Evolutionary conservation across 1,140 invertebrate species (phyloP).

Genomic region (Leptopilina boulardi): DNA sequence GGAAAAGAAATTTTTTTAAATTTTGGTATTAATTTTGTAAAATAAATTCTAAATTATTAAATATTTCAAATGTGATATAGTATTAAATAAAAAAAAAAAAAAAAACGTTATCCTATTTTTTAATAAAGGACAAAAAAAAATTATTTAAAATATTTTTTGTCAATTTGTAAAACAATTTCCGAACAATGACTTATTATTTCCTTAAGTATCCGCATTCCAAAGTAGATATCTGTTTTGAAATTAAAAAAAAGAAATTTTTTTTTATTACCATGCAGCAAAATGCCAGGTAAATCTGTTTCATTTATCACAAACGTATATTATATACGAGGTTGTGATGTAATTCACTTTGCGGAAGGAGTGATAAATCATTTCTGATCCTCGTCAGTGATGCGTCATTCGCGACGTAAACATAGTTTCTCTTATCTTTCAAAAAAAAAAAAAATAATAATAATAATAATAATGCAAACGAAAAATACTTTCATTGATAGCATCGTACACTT

Average conservation of each 20-base stretch:
- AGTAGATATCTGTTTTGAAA: background rate
- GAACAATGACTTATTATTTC: background rate
- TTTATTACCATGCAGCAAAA: background rate
- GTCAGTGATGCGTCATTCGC: constrained; percentile 22
- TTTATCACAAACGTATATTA: constrained; percentile 23
- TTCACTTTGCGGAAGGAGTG: background rate
- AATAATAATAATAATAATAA: too few relatives aligned
- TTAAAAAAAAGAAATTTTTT: background rate
- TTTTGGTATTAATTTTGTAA: too few relatives aligned
- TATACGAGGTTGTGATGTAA: constrained; percentile 16
- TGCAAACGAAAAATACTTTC: constrained; percentile 29
- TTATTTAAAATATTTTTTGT: background rate
- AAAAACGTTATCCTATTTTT: too few relatives aligned
- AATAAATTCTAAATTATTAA: too few relatives aligned
- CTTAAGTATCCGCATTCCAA: background rate
- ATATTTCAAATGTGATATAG: too few relatives aligned
- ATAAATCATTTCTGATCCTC: constrained; percentile 17
- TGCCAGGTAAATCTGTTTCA: constrained; percentile 18
- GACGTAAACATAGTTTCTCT: constrained; percentile 18
- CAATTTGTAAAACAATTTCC: background rate
- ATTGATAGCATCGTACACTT: background rate
- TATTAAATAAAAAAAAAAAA: too few relatives aligned
- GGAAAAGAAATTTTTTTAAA: too few relatives aligned
- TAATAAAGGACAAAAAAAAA: too few relatives aligned
- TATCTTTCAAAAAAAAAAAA: background rate